phyloP scores from a whole-genome alignment of 1,140 invertebrate species.

The Atta texana region DNA sequence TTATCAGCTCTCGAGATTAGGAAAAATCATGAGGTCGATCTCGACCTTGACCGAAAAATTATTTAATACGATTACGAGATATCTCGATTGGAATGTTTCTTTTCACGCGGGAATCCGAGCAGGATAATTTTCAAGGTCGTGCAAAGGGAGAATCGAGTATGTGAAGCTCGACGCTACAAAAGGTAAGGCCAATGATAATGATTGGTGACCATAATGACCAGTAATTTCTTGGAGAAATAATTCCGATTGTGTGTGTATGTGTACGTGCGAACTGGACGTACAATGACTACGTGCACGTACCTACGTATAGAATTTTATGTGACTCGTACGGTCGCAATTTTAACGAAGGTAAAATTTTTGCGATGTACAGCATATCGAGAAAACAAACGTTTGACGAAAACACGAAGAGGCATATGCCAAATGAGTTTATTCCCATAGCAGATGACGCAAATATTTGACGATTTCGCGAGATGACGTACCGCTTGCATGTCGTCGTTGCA shows the following conservation, averaged over 20 bases:
- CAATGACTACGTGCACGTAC: neutral
- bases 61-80: conserved; percentile 55
- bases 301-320: conserved; percentile 33
- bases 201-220: conserved; percentile 72
- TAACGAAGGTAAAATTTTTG: neutral
- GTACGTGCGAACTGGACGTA: conserved; percentile 2
- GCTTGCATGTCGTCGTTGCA: neutral
- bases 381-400: neutral
- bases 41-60: conserved; percentile 74
- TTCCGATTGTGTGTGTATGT: conserved; percentile 41
- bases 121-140: conserved; percentile 69
- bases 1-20: conserved; percentile 62
- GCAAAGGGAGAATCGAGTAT: conserved; percentile 63
- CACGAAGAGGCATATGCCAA: neutral
- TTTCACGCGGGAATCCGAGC: conserved; percentile 13
- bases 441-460: conserved; percentile 30
- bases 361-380: neutral
- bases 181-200: conserved; percentile 74
- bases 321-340: conserved; percentile 22
- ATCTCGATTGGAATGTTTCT: conserved; percentile 36
- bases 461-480: conserved; percentile 36
- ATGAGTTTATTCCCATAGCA: neutral
- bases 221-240: conserved; percentile 74
- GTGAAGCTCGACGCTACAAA: conserved; percentile 40
- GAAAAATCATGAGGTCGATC: conserved; percentile 47